These are phyloP conservation scores for Deladenus siricidicola DNA, from an alignment of 2,888 invertebrate genomes.

Conservation along the genomic window DNA sequence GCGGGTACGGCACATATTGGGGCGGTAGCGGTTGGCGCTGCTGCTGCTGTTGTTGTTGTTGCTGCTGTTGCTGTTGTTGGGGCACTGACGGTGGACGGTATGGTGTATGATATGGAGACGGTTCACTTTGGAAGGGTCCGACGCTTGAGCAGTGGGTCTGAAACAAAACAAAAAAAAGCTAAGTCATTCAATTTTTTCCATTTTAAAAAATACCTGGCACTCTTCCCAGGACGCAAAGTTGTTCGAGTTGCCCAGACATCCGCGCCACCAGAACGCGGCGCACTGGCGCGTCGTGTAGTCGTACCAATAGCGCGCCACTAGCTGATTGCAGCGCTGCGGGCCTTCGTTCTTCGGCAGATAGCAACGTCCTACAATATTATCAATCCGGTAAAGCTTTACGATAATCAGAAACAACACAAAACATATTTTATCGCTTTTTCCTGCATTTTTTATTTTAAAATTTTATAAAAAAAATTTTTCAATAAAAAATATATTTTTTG, in stretches of 20 bases:
- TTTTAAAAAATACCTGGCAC: slow-evolving; percentile 27
- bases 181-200: not conserved
- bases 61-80: slow-evolving; percentile 23
- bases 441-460: no score
- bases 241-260: slow-evolving; percentile 51
- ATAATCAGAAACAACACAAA: no score
- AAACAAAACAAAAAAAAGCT: no score
- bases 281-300: slow-evolving; percentile 45
- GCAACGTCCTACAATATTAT: slow-evolving; percentile 38
- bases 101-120: slow-evolving; percentile 18
- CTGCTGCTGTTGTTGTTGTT: slow-evolving; percentile 11
- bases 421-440: no score
- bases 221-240: slow-evolving; percentile 49
- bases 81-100: slow-evolving; percentile 4
- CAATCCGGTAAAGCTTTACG: no score
- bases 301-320: slow-evolving; percentile 47
- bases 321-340: slow-evolving; percentile 41
- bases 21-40: slow-evolving; percentile 9
- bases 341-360: slow-evolving; percentile 51
- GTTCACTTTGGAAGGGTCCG: slow-evolving; percentile 14
- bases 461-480: no score
- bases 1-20: no score
- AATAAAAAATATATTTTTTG: no score
- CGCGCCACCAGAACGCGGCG: slow-evolving; percentile 52
- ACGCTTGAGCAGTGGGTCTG: slow-evolving; percentile 40